A percentile compares a stretch with the other conserved stretches of the same genome.
phyloP scores from a whole-genome alignment of 2,797 vertebrate species.

The Dromococcyx pavoninus region DNA sequence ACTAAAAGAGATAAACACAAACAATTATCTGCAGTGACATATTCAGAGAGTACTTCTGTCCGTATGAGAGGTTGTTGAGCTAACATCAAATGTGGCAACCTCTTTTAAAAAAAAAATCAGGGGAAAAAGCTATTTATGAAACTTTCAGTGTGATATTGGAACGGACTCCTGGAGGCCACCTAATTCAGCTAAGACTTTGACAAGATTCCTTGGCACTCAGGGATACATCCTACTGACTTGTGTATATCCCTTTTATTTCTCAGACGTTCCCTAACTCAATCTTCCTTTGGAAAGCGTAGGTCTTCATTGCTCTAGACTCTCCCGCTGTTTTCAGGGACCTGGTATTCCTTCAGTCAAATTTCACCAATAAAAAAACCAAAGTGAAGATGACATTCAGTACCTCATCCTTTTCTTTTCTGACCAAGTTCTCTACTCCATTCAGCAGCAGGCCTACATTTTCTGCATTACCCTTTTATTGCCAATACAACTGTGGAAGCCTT shows the following conservation, averaged over 20 bases:
- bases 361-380: background rate
- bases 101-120: too few species aligned
- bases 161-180: background rate
- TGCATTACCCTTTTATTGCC: background rate
- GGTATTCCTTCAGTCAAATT: background rate
- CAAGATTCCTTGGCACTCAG: background rate
- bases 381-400: background rate
- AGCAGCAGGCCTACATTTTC: background rate
- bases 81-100: background rate
- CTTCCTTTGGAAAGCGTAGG: background rate
- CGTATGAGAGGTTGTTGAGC: background rate
- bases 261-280: background rate
- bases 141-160: background rate
- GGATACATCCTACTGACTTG: background rate
- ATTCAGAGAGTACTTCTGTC: background rate
- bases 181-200: background rate
- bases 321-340: background rate
- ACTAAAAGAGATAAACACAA: background rate
- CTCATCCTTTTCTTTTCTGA: background rate
- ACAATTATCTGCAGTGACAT: background rate
- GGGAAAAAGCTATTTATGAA: background rate
- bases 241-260: fast-evolving
- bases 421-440: background rate
- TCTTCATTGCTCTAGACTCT: background rate
- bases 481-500: background rate